Conservation (phyloP, 2,113 vertebrate genomes). For the Sapajus apella region DNA sequence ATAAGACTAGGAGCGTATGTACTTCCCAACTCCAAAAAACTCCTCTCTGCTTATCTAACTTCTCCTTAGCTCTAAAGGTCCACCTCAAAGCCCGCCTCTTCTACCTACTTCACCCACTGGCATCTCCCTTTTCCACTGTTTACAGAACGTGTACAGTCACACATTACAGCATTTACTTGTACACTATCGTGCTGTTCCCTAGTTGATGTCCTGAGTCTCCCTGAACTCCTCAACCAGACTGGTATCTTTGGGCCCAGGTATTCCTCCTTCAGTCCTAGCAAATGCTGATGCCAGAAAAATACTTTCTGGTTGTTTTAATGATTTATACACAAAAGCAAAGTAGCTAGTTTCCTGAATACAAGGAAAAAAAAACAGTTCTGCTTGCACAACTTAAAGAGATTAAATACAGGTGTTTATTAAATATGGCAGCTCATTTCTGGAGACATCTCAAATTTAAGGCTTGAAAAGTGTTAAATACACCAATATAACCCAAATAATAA, state of each 20-base stretch:
- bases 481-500: background rate
- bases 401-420: background rate
- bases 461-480: background rate
- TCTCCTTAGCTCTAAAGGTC: background rate
- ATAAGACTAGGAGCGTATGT: background rate
- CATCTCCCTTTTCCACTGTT: background rate
- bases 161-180: background rate
- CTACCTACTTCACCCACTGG: background rate
- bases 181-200: background rate
- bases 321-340: background rate
- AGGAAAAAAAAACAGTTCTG: background rate
- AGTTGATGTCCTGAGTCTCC: background rate
- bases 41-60: background rate
- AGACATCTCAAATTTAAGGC: background rate
- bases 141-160: fast-evolving
- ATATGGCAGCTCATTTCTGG: background rate
- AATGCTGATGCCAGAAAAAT: background rate
- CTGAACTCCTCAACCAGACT: background rate
- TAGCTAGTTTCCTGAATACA: background rate
- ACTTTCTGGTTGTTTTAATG: background rate
- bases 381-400: background rate
- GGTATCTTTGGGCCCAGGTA: background rate
- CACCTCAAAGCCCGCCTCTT: background rate
- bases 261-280: background rate
- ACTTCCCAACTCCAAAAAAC: background rate